These are phyloP conservation scores for Drosophila ochracea DNA, from an alignment of 2,888 invertebrate genomes.

Conservation along the genomic window DNA sequence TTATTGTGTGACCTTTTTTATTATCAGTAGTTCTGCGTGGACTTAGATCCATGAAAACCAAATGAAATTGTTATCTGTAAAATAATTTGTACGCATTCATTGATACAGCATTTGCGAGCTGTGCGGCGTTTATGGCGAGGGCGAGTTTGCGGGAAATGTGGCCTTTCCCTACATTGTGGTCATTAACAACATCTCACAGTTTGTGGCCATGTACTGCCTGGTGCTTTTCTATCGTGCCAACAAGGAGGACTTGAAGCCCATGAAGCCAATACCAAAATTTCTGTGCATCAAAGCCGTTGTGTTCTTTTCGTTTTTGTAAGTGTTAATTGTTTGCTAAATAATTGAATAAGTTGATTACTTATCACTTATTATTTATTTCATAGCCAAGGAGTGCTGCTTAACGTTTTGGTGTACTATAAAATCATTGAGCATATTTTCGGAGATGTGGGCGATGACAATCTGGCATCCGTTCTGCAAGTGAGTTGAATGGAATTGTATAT, in stretches of 20 bases:
- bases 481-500: constrained; percentile 25
- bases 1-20: neutral
- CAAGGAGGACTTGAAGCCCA: constrained; percentile 92
- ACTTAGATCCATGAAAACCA: neutral
- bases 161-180: constrained; percentile 96
- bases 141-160: constrained; percentile 93
- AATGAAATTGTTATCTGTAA: constrained; percentile 4
- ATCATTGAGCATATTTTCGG: constrained; percentile 92
- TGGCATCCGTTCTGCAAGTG: constrained; percentile 94
- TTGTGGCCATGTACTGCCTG: constrained; percentile 98
- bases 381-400: constrained; percentile 97
- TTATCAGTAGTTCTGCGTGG: neutral
- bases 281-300: constrained; percentile 98
- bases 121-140: constrained; percentile 95
- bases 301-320: constrained; percentile 99
- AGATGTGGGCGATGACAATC: constrained; percentile 89
- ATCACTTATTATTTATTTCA: neutral
- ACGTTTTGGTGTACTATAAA: constrained; percentile 93
- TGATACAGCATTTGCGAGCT: constrained; percentile 91
- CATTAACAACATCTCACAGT: constrained; percentile 96
- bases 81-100: neutral
- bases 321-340: constrained; percentile 59
- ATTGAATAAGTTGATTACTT: neutral
- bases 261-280: constrained; percentile 98
- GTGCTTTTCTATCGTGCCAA: constrained; percentile 97